Conservation (phyloP, 2,113 vertebrate genomes). For the Bambusicola thoracicus region DNA sequence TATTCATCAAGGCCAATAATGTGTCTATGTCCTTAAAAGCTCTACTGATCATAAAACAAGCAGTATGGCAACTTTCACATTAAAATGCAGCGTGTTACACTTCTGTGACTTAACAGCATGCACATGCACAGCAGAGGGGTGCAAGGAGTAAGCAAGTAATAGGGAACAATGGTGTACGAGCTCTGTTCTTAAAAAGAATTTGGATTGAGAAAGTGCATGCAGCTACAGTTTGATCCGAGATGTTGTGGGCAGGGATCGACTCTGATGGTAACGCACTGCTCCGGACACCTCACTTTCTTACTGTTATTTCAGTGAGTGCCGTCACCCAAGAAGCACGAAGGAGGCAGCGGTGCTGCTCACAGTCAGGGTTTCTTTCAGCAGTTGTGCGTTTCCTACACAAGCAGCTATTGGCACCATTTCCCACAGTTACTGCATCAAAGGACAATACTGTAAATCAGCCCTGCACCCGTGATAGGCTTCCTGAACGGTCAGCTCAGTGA, state of each 20-base stretch:
- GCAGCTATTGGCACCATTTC: neutral
- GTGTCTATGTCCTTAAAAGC: neutral
- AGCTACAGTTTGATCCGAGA: neutral
- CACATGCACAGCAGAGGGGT: neutral
- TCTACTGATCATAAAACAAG: neutral
- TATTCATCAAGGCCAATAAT: neutral
- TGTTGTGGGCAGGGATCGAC: neutral
- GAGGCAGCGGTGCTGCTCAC: accelerated
- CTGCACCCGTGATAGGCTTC: neutral
- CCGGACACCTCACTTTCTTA: neutral
- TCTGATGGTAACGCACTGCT: neutral
- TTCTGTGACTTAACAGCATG: neutral
- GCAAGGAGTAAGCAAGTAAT: neutral
- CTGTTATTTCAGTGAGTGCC: neutral
- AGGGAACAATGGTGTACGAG: neutral
- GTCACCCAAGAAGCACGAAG: neutral
- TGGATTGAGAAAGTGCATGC: accelerated
- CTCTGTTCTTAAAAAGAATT: neutral
- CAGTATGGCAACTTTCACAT: neutral
- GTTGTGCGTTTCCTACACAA: accelerated
- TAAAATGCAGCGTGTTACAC: too few species aligned
- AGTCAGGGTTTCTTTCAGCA: accelerated
- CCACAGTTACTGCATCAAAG: neutral
- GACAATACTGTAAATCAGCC: neutral
- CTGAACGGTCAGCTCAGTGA: accelerated